phyloP scores from a whole-genome alignment of 2,113 vertebrate genomes.

The Daphoenositta chrysoptera region DNA sequence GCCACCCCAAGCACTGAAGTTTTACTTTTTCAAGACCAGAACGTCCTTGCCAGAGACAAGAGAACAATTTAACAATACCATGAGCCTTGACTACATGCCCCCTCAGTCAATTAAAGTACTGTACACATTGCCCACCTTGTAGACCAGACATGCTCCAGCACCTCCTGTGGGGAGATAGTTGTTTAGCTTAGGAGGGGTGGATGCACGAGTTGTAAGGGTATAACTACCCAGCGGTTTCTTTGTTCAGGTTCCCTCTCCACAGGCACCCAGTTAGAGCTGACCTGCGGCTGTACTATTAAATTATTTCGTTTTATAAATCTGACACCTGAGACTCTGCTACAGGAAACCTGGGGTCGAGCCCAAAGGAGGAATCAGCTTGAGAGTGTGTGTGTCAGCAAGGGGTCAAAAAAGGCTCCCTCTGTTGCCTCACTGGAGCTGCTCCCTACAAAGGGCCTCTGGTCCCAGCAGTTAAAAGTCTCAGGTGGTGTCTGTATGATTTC shows the following conservation, averaged over 20 bases:
- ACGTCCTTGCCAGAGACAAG: neutral
- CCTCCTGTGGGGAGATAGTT: neutral
- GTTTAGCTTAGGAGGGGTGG: neutral
- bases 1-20: neutral
- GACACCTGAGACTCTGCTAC: neutral
- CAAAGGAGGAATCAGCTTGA: neutral
- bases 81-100: neutral
- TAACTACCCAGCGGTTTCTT: neutral
- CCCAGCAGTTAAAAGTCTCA: neutral
- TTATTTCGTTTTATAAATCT: neutral
- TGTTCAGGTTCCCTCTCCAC: neutral
- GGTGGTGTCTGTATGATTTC: neutral
- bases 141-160: neutral
- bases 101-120: fast-evolving
- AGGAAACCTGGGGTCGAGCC: neutral
- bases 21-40: neutral
- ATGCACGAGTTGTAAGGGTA: neutral
- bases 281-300: neutral
- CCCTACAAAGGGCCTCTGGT: neutral
- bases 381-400: neutral
- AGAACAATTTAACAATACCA: neutral
- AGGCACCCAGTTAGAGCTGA: neutral
- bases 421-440: neutral
- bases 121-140: fast-evolving
- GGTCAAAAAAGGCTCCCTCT: neutral